Evolutionary conservation across 1,140 invertebrate species (phyloP), one percentile per base, ranked within the genome.

Genomic region (Calycopis cecrops): DNA sequence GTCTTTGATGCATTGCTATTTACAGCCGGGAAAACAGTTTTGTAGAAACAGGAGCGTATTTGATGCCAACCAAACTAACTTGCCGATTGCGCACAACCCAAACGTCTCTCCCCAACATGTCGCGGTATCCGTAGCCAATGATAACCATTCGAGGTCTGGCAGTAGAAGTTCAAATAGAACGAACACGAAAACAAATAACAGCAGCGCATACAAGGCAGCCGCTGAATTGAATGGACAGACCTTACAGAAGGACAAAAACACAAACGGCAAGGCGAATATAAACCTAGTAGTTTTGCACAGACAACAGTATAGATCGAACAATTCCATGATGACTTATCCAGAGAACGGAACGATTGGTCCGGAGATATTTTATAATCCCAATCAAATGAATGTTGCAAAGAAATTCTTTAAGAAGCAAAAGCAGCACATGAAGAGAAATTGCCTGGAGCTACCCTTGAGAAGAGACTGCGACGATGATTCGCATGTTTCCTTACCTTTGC

Each of bases 351-450:
- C 90, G 11, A 71, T 90, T 57, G 89, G 91, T 2, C 92, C 93
- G 0, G 93, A 96, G 67, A 91, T 95, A 79, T 98, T 97, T 80
- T 97, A 97, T 71, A 97, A 98, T 88, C 95, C 96, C 0, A 94
- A 95, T 71, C 96, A 98, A 79, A 97, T 95, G 76, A 96, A 95
- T 11, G 95, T 97, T 0, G 96, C 96, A 0, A 91, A 95, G 59
- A 96, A 96, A 69, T 97, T 97, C 80, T 97, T 97, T 78, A 94
- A 95, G 59, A 96, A 96, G 71, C 95, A 97, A 73, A 90, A 93
- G 17, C 90, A 93, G 50, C 89, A 95, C 61, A 92, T 93, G 67
- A 93, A 93, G 69, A 90, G 92, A 52, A 95, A 93, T 76, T 95
- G 94, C 75, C 85, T 95, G 18, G 92, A 93, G 61, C 78, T 91